Evolutionary conservation across 1,140 invertebrate genomes (phyloP).

Genomic region (Palaemon carinicauda): DNA sequence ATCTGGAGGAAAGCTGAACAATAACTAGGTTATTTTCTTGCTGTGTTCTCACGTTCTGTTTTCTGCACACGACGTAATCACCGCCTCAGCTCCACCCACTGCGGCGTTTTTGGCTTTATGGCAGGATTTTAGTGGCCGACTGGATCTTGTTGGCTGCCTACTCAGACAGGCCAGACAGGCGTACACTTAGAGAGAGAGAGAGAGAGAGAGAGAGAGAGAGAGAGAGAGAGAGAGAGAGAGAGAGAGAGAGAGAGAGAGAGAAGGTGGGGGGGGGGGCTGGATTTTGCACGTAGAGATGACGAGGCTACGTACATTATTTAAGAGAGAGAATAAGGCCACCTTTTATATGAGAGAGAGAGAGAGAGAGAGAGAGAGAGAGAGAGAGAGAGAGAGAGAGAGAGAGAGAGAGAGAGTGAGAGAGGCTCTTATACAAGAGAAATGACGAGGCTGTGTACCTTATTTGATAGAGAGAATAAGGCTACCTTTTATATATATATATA

Average conservation of each 20-base stretch:
- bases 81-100: too few relatives aligned
- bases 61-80: too few relatives aligned
- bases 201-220: background rate
- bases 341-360: background rate
- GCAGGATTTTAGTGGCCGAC: too few relatives aligned
- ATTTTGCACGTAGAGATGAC: too few relatives aligned
- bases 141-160: background rate
- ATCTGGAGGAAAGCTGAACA: too few relatives aligned
- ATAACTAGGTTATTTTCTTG: too few relatives aligned
- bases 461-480: background rate
- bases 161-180: background rate
- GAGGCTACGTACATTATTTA: background rate
- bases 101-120: too few relatives aligned
- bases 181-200: background rate
- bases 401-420: background rate
- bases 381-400: background rate
- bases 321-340: too few relatives aligned
- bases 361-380: background rate
- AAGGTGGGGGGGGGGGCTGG: background rate
- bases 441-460: too few relatives aligned
- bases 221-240: background rate
- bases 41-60: too few relatives aligned
- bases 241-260: background rate
- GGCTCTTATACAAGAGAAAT: background rate
- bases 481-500: background rate